Evolutionary conservation across 1,140 invertebrate species (phyloP).

Genomic region (Drosophila arawakana): DNA sequence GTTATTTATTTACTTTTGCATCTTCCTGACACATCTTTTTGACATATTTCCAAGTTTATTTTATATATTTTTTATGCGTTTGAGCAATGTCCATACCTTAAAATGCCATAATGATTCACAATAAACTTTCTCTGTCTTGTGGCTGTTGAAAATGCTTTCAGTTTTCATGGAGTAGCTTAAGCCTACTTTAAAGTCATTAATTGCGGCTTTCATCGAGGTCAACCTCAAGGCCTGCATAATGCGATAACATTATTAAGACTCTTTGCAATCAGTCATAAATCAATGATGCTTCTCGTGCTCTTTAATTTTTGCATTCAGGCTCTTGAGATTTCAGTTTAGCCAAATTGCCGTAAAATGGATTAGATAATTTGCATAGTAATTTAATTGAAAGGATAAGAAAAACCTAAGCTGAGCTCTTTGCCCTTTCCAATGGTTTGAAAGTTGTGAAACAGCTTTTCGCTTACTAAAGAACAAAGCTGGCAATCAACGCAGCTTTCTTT

Average conservation of each 20-base stretch:
- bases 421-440: slow-evolving; percentile 12
- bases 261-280: slow-evolving; percentile 19
- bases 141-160: slow-evolving; percentile 10
- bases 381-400: background rate
- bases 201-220: slow-evolving; percentile 26
- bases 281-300: slow-evolving; percentile 34
- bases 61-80: slow-evolving; percentile 19
- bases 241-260: slow-evolving; percentile 6
- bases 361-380: background rate
- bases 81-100: slow-evolving; percentile 17
- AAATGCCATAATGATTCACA: slow-evolving; percentile 3
- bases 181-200: slow-evolving; percentile 35
- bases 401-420: slow-evolving; percentile 2
- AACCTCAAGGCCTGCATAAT: slow-evolving; percentile 18
- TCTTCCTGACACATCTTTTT: slow-evolving; percentile 24
- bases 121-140: background rate
- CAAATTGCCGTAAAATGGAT: background rate
- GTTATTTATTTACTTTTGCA: slow-evolving; percentile 38
- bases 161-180: slow-evolving; percentile 23
- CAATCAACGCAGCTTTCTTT: slow-evolving; percentile 43
- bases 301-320: slow-evolving; percentile 7
- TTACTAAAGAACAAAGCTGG: slow-evolving; percentile 24
- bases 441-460: slow-evolving; percentile 24
- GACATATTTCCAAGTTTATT: slow-evolving; percentile 24
- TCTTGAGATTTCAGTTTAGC: slow-evolving; percentile 11